phyloP scores from a whole-genome alignment of 2,113 vertebrate species.

The Nothoprocta perdicaria region DNA sequence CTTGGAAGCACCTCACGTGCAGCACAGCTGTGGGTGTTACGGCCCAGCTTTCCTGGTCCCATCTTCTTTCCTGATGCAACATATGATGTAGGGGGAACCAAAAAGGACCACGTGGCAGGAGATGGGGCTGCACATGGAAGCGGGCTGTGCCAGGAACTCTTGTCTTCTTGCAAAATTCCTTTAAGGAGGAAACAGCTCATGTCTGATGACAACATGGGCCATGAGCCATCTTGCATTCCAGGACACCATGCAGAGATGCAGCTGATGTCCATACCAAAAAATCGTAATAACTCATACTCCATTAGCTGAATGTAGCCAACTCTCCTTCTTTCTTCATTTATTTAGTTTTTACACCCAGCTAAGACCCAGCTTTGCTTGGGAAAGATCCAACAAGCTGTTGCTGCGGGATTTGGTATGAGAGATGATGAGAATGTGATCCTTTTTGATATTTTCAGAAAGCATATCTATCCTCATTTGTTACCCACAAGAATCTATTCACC shows the following conservation, averaged over 20 bases:
- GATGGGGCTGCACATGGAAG: neutral
- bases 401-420: slow-evolving; percentile 15
- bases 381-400: neutral
- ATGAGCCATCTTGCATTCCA: neutral
- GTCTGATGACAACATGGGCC: neutral
- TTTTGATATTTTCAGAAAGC: neutral
- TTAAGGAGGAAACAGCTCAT: neutral
- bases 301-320: neutral
- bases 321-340: neutral
- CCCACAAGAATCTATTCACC: neutral
- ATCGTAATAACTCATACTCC: neutral
- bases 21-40: neutral
- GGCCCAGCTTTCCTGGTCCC: neutral
- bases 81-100: neutral
- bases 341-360: neutral
- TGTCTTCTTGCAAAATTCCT: slow-evolving; percentile 1
- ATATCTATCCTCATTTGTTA: slow-evolving; percentile 8
- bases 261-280: neutral
- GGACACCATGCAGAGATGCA: neutral
- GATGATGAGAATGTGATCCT: neutral
- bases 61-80: neutral
- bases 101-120: neutral
- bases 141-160: neutral
- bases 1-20: neutral
- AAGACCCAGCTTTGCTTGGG: neutral